Evolutionary conservation across 2,888 invertebrate species (phyloP).

Genomic region (Hypena proboscidalis): DNA sequence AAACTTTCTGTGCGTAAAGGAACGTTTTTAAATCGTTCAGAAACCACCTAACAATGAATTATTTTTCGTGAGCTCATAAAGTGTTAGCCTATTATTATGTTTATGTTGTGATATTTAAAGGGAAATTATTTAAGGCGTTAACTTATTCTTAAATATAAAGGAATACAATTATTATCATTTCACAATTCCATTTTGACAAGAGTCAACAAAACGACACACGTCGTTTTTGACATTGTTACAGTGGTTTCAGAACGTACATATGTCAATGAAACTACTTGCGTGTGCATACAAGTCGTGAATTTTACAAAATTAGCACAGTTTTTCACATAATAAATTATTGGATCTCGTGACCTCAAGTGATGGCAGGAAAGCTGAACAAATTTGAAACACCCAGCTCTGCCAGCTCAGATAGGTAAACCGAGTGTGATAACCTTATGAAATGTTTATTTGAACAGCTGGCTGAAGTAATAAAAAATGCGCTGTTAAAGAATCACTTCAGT

Average conservation of each 20-base stretch:
- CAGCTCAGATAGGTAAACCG: slow-evolving; percentile 94
- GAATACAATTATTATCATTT: slow-evolving; percentile 1
- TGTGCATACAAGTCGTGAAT: slow-evolving; percentile 61
- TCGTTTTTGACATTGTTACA: slow-evolving; percentile 29
- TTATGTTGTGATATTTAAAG: too few species aligned
- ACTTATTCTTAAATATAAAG: too few species aligned
- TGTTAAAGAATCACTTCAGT: slow-evolving; percentile 60
- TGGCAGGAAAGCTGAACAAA: slow-evolving; percentile 85
- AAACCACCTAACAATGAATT: not conserved
- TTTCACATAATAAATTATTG: slow-evolving; percentile 39
- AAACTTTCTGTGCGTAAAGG: not conserved
- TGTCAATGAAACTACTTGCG: slow-evolving; percentile 57
- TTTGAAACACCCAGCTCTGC: slow-evolving; percentile 95
- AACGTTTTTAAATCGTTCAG: not conserved
- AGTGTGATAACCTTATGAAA: slow-evolving; percentile 64
- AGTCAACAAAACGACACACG: slow-evolving; percentile 23
- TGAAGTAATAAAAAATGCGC: slow-evolving; percentile 64
- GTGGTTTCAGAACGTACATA: slow-evolving; percentile 47
- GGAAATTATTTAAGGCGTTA: too few species aligned
- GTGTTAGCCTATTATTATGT: too few species aligned
- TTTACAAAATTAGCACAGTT: slow-evolving; percentile 46
- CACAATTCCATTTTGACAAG: slow-evolving; percentile 28
- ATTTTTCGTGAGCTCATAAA: too few species aligned
- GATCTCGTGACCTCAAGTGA: slow-evolving; percentile 57
- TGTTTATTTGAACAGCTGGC: slow-evolving; percentile 82